Percentiles rank a stretch among this genome's conserved stretches.
phyloP scores from a whole-genome alignment of 2,113 vertebrate species.

The Heloderma charlesbogerti region DNA sequence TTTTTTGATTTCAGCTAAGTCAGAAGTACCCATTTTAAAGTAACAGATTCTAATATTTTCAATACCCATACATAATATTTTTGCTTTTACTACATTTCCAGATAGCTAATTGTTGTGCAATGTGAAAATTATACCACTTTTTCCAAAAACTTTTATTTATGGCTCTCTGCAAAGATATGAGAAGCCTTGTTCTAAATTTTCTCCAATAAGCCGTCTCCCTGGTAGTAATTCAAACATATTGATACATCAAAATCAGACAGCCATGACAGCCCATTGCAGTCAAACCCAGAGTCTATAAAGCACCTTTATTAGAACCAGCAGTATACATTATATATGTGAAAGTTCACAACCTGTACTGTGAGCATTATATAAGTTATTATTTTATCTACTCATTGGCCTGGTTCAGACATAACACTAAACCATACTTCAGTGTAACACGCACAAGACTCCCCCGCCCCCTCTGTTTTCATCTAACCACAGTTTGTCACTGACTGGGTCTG shows the following conservation, averaged over 20 bases:
- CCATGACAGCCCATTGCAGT: not conserved
- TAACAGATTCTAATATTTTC: slow-evolving; percentile 54
- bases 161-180: slow-evolving; percentile 11
- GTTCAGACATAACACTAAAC: not conserved
- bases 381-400: not conserved
- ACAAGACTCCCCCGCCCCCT: not conserved
- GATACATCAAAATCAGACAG: not conserved
- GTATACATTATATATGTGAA: not conserved
- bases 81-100: slow-evolving; percentile 48
- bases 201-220: not conserved
- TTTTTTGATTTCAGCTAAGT: slow-evolving; percentile 35
- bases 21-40: slow-evolving; percentile 4
- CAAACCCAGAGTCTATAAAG: not conserved
- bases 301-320: not conserved
- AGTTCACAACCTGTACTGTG: not conserved
- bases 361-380: not conserved
- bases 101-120: slow-evolving; percentile 32
- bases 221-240: not conserved
- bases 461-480: not conserved
- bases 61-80: slow-evolving; percentile 59
- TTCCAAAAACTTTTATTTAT: slow-evolving; percentile 55
- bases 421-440: not conserved
- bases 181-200: slow-evolving; percentile 20
- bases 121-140: slow-evolving; percentile 51
- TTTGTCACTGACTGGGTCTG: too few species aligned